Evolutionary conservation across 2,888 invertebrate species (phyloP), one percentile per base, ranked within the genome.

Genomic region (Byasa hedistus): DNA sequence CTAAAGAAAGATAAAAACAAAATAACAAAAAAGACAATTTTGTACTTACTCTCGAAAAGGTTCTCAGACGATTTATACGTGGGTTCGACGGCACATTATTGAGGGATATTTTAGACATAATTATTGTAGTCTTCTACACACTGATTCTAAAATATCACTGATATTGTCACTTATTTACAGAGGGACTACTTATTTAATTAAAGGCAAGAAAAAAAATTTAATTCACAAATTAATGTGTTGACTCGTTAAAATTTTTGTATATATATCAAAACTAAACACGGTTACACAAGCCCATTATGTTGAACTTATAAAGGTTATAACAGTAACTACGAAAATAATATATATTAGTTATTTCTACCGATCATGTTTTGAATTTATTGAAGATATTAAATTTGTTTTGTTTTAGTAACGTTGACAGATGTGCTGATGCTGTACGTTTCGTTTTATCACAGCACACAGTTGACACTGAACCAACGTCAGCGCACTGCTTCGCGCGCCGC

Each of bases 51-150:
- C 91, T 87, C 70, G 90, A 91, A 84, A 82, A 87, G 61, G 91
- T 91, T 79, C 91, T 82, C 69, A 91, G 80, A 64, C 91, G 87
- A 76, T 78, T 88, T 69, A 91, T 89, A 71, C 91, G 82, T 72
- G 91, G 91, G 74, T 91, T 91, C 70, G 91, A 90, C 71, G 91
- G 89, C 71, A 91, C 84, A 81, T 91, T 92, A 74, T 84, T 91
- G 68, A 92, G 81, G 73, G 91, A 91, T 75, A 86, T 87, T 77
- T 90, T 90, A 72, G 91, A 92, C 91, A 92, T 92, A 73, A 81
- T 85, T 73, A 72, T 68, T 73, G 68, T 71, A 75, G 71, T 73
- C 68, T 68, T 70, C 69, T 70, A 72, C 66, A 76, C 71, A 72
- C 73, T 75, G 74, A 72, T 77, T 77, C 72, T 81, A 79, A 80